Base-by-base conservation (phyloP, 1,140 invertebrate species). In the Macrostomum lignano region DNA sequence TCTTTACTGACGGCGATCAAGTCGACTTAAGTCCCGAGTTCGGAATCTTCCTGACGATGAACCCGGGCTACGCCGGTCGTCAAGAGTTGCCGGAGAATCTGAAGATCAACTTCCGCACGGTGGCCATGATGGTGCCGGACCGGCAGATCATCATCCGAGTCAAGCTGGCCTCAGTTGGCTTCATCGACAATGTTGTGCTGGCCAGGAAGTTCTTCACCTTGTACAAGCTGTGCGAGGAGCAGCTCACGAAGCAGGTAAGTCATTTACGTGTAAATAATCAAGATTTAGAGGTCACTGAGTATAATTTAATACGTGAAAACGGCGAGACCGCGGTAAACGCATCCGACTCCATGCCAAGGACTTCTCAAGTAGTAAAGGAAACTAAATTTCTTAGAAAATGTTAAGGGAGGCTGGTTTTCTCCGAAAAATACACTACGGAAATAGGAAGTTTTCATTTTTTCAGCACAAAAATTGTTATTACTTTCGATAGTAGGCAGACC, bases 101-200 rank as follows among this genome's bases (percentile, higher is more conserved):
- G 36, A 93, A 93, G 63, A 82, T 91, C 43, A 81, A 91, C 51
- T 93, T 93, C 58, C 67, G 84, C 21, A 86, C 78, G 0, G 81
- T 91, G 1, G 79, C 82, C 17, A 91, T 93, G 84, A 93, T 91
- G 84, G 81, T 93, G 13, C 82, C 84, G 0, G 84, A 93, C 51
- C 61, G 84, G 36, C 81, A 91, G 60, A 91, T 91, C 40, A 93
- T 93, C 45, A 93, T 91, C 40, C 62, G 84, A 40, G 82, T 91
- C 0, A 91, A 93, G 60, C 56, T 93, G 29, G 84, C 82, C 10
- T 78, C 75, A 37, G 84, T 79, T 52, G 82, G 84, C 23, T 91
- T 91, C 55, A 56, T 86, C 10, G 81, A 93, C 50, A 93, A 93
- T 48, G 84, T 88, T 25, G 77, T 79, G 0, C 58, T 91, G 6